Evolutionary conservation across 1,140 invertebrate species (phyloP).

Genomic region (Temnothorax longispinosus): DNA sequence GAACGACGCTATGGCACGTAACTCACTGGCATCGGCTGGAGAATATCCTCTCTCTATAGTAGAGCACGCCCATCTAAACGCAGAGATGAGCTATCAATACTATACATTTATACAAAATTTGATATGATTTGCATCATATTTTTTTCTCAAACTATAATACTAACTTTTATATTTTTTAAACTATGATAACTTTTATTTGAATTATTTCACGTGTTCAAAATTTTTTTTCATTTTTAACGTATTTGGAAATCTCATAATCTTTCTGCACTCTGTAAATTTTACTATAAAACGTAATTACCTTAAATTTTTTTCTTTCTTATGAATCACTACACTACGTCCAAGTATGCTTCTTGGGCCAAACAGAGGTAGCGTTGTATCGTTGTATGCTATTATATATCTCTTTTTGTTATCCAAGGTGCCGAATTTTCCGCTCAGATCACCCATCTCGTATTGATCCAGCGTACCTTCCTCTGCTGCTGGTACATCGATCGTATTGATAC

Average conservation of each 20-base stretch:
- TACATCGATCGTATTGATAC: conserved; percentile 87
- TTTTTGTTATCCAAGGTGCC: conserved; percentile 89
- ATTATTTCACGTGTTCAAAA: too few relatives aligned
- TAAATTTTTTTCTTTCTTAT: conserved; percentile 89
- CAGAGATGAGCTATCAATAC: background rate
- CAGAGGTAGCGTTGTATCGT: conserved; percentile 94
- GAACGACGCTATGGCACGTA: conserved; percentile 95
- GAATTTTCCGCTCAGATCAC: conserved; percentile 96
- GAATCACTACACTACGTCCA: conserved; percentile 95
- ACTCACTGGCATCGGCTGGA: conserved; percentile 93
- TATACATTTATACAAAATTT: background rate
- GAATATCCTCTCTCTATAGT: conserved; percentile 94
- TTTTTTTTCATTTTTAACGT: background rate
- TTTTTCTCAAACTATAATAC: too few relatives aligned
- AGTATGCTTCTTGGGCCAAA: conserved; percentile 94
- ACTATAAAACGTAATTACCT: conserved; percentile 77
- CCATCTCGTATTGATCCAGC: conserved; percentile 94
- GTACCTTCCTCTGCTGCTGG: conserved; percentile 89
- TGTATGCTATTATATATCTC: conserved; percentile 88
- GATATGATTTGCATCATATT: background rate
- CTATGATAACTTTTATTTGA: too few relatives aligned
- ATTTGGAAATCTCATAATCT: background rate
- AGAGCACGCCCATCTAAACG: conserved; percentile 92
- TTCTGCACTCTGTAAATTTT: background rate
- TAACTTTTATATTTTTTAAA: too few relatives aligned